phyloP scores from a whole-genome alignment of 1,140 invertebrate species.

The Piezodorus guildinii region DNA sequence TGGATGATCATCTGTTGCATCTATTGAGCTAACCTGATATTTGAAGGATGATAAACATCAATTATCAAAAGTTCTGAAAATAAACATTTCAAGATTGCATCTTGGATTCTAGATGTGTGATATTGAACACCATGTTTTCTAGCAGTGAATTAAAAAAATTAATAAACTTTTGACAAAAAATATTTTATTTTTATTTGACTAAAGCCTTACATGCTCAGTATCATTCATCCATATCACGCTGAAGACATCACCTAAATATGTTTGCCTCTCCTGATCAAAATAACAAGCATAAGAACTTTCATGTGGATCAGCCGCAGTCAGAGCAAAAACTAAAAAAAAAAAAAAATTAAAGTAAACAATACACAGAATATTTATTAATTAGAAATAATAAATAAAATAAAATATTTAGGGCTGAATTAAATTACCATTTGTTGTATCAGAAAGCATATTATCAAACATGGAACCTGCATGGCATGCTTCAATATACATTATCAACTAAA shows the following conservation, averaged over 20 bases:
- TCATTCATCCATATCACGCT: constrained; percentile 58
- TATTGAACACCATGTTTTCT: no score
- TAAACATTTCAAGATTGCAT: no score
- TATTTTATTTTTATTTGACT: background rate
- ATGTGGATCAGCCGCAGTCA: constrained; percentile 49
- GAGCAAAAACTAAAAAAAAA: constrained; percentile 42
- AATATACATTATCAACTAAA: constrained; percentile 49
- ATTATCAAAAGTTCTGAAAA: no score
- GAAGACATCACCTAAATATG: constrained; percentile 49
- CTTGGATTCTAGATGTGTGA: no score
- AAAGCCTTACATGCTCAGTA: constrained; percentile 39
- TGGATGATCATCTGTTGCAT: no score
- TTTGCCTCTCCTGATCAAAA: constrained; percentile 38
- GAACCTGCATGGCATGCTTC: constrained; percentile 57
- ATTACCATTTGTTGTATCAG: constrained; percentile 43
- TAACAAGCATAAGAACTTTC: constrained; percentile 53
- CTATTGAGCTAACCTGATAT: no score
- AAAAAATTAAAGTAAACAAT: constrained; percentile 16
- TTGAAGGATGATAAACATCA: no score
- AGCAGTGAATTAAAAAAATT: no score
- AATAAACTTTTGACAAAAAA: no score
- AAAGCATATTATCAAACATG: constrained; percentile 49
- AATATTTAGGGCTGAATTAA: constrained; percentile 3
- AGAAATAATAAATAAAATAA: background rate
- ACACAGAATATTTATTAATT: background rate